phyloP scores from a whole-genome alignment of 1,140 invertebrate species.

The Drosophila sproati region DNA sequence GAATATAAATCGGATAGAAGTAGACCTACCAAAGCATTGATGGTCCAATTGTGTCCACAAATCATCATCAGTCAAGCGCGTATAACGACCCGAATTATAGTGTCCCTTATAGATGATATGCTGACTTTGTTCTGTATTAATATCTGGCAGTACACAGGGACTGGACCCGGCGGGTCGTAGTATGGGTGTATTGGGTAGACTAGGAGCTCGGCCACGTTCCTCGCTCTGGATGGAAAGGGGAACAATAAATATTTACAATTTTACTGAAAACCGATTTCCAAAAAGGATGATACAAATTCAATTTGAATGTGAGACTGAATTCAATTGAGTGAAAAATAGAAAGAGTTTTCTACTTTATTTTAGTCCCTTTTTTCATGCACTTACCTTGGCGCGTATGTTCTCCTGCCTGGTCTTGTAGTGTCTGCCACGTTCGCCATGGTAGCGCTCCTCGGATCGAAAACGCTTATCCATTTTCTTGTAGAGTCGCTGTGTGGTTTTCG shows the following conservation, averaged over 20 bases:
- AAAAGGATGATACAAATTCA: too few relatives aligned
- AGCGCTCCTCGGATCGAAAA: conserved; percentile 92
- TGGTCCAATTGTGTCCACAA: conserved; percentile 88
- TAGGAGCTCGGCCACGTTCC: conserved; percentile 90
- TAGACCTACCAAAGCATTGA: conserved; percentile 67
- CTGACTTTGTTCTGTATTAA: conserved; percentile 88
- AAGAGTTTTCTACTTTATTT: too few relatives aligned
- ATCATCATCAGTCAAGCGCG: conserved; percentile 91
- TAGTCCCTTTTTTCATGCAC: not conserved
- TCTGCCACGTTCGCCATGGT: conserved; percentile 87
- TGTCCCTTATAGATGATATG: conserved; percentile 89
- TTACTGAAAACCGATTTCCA: too few relatives aligned
- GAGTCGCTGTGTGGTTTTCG: conserved; percentile 85
- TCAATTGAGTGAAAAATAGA: too few relatives aligned
- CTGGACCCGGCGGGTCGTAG: conserved; percentile 88
- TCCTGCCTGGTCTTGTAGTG: conserved; percentile 89
- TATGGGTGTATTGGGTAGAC: conserved; percentile 88
- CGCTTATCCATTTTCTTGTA: conserved; percentile 93
- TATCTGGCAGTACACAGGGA: conserved; percentile 88
- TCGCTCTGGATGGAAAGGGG: conserved; percentile 86
- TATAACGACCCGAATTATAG: conserved; percentile 90
- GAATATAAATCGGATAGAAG: not conserved
- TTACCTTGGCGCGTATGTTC: conserved; percentile 89
- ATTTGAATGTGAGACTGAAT: too few relatives aligned
- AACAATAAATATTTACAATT: not conserved